Conservation (phyloP, 2,888 invertebrate genomes). For the Xanthorhoe spadicearia region DNA sequence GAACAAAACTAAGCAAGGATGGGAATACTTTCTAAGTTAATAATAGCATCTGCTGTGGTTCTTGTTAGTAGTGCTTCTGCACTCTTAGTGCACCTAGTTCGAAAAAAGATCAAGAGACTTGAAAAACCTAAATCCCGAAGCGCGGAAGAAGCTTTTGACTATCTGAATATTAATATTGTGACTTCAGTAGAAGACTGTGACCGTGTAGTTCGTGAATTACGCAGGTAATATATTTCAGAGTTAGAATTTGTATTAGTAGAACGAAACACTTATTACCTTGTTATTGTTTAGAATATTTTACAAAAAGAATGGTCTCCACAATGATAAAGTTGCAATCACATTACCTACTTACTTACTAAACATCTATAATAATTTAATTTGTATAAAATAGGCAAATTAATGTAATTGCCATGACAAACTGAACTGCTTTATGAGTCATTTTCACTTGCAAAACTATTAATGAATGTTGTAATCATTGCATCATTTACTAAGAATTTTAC, state of each 20-base stretch:
- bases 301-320: too few relatives aligned
- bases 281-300: too few relatives aligned
- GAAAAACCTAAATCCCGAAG: constrained; percentile 44
- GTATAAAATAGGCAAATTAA: too few relatives aligned
- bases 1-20: constrained; percentile 1
- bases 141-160: constrained; percentile 59
- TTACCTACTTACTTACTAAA: too few relatives aligned
- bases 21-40: constrained; percentile 23
- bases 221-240: constrained; percentile 51
- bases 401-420: too few relatives aligned
- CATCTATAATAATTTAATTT: too few relatives aligned
- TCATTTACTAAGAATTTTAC: neutral
- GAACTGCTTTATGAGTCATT: neutral
- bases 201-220: constrained; percentile 59
- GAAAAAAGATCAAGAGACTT: constrained; percentile 10
- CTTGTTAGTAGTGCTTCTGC: constrained; percentile 16
- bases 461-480: neutral
- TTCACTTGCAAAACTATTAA: neutral
- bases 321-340: too few relatives aligned
- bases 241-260: too few relatives aligned
- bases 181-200: constrained; percentile 56
- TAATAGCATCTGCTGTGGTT: constrained; percentile 20
- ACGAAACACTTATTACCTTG: too few relatives aligned
- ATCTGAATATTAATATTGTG: constrained; percentile 62
- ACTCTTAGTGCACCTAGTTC: constrained; percentile 3